phyloP scores from a whole-genome alignment of 2,888 invertebrate genomes.

The Troides aeacus region DNA sequence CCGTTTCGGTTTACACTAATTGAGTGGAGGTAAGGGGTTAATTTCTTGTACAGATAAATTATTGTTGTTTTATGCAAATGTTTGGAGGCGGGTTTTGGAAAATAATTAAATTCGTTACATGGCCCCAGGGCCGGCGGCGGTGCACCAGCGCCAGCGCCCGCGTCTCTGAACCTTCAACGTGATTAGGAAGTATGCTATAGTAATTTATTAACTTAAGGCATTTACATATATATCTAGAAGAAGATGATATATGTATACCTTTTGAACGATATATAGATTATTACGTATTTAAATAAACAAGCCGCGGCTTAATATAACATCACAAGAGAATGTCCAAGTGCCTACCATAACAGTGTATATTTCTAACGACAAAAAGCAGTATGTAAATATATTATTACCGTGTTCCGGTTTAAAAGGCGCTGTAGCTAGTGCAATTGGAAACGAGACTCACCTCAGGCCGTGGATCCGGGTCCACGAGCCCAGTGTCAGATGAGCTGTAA shows the following conservation, averaged over 20 bases:
- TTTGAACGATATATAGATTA: constrained; percentile 3
- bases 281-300: constrained; percentile 21
- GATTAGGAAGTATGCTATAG: constrained; percentile 60
- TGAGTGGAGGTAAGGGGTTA: constrained; percentile 73
- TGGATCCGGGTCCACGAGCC: too few relatives aligned
- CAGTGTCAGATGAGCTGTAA: too few relatives aligned
- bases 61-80: constrained; percentile 78
- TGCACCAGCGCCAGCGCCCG: constrained; percentile 50
- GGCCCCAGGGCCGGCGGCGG: constrained; percentile 57
- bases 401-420: too few relatives aligned
- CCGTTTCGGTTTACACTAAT: constrained; percentile 67
- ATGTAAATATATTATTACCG: too few relatives aligned
- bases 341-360: too few relatives aligned
- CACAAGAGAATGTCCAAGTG: too few relatives aligned
- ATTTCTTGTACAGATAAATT: constrained; percentile 72
- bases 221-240: constrained; percentile 30
- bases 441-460: too few relatives aligned
- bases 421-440: too few relatives aligned
- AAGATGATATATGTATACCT: constrained; percentile 29
- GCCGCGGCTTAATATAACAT: not conserved
- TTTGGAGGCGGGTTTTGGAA: constrained; percentile 52
- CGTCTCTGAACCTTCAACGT: constrained; percentile 67
- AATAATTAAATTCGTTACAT: constrained; percentile 74
- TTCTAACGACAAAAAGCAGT: too few relatives aligned
- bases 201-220: constrained; percentile 42